phyloP scores from a whole-genome alignment of 2,888 invertebrate species.

The Brachylomia viminalis region DNA sequence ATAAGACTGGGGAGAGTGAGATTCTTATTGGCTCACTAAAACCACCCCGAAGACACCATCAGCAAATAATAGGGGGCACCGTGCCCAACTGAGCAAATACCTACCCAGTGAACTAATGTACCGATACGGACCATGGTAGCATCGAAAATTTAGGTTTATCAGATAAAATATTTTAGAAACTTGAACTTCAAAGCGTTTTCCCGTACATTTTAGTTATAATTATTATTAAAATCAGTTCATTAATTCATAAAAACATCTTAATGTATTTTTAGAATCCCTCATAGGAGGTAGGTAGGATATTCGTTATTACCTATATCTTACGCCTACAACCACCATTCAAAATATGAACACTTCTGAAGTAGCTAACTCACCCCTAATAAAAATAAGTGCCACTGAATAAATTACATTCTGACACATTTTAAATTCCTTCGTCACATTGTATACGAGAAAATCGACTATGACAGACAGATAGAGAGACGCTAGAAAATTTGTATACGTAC shows the following conservation, averaged over 20 bases:
- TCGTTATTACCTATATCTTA: not conserved
- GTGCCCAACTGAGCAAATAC: not conserved
- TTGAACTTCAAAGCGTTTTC: not conserved
- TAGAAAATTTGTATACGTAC: too few relatives aligned
- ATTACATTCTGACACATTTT: not conserved
- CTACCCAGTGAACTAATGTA: not conserved
- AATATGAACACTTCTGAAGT: not conserved
- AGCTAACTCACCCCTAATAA: not conserved
- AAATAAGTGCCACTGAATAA: slow-evolving; percentile 1
- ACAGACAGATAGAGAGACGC: not conserved
- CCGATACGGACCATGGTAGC: not conserved
- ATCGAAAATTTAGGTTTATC: not conserved
- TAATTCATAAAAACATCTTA: not conserved
- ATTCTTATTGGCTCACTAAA: not conserved
- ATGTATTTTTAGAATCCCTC: not conserved
- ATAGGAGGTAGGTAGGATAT: not conserved
- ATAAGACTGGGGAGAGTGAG: not conserved
- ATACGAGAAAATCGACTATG: not conserved
- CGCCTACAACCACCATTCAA: not conserved
- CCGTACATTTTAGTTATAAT: not conserved
- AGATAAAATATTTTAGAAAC: not conserved
- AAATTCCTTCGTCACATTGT: slow-evolving; percentile 1
- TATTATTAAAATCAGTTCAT: not conserved
- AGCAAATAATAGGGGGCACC: too few relatives aligned
- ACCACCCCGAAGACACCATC: not conserved